A percentile compares a stretch with the other conserved stretches of the same genome.
These are phyloP conservation scores for Danaus melanippus DNA, from an alignment of 1,140 invertebrate species.

Conservation along the genomic window DNA sequence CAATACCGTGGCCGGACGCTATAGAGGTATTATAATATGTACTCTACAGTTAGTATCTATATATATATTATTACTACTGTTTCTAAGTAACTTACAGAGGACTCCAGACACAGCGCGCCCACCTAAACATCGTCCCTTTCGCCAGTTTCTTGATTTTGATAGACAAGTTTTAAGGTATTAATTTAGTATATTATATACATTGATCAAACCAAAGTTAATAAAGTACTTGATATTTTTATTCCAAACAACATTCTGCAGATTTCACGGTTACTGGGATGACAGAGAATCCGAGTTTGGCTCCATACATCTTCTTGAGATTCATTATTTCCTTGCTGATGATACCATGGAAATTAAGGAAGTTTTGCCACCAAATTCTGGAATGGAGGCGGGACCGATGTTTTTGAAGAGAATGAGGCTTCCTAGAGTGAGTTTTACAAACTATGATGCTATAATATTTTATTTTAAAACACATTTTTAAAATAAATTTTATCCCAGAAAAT, in stretches of 20 bases:
- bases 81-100: constrained; percentile 35
- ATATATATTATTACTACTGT: background rate
- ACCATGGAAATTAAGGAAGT: constrained; percentile 91
- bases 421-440: constrained; percentile 72
- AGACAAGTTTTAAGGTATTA: constrained; percentile 79
- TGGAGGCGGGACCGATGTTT: constrained; percentile 80
- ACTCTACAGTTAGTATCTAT: constrained; percentile 3
- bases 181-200: too few relatives aligned
- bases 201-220: too few relatives aligned
- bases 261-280: constrained; percentile 94
- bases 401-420: constrained; percentile 84
- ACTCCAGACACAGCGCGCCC: constrained; percentile 26
- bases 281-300: constrained; percentile 79
- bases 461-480: constrained; percentile 2
- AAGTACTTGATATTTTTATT: constrained; percentile 4
- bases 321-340: constrained; percentile 90
- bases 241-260: constrained; percentile 64
- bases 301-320: constrained; percentile 82
- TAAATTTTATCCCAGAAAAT: constrained; percentile 45
- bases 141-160: constrained; percentile 84
- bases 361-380: constrained; percentile 78
- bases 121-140: constrained; percentile 68
- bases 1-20: constrained; percentile 72
- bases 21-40: constrained; percentile 45
- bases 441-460: constrained; percentile 5